phyloP scores from a whole-genome alignment of 2,113 vertebrate species.

The Chrysochloris asiatica region DNA sequence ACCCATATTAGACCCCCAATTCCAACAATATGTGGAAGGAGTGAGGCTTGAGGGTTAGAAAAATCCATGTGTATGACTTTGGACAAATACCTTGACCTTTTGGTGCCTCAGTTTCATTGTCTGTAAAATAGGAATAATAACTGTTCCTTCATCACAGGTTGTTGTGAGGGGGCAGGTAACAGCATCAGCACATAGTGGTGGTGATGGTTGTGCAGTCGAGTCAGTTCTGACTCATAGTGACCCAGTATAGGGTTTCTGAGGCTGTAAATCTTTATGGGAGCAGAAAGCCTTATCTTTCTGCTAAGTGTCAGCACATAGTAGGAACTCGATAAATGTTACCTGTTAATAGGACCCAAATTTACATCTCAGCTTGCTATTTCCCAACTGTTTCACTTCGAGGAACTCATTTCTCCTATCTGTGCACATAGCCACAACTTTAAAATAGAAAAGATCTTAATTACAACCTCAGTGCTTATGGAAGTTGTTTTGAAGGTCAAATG shows the following conservation, averaged over 20 bases:
- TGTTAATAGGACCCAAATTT: rapidly evolving
- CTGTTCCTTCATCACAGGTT: rapidly evolving
- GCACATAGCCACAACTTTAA: not conserved
- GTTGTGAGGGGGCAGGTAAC: not conserved
- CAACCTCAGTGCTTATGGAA: not conserved
- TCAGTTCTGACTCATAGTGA: no score
- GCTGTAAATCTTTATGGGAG: no score
- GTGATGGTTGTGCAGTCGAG: no score
- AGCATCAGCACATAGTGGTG: not conserved
- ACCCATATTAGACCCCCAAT: no score
- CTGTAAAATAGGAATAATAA: not conserved
- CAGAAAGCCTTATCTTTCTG: no score
- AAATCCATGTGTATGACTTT: not conserved
- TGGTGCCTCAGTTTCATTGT: not conserved
- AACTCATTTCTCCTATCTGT: not conserved
- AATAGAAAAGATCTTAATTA: rapidly evolving
- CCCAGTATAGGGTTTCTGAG: no score
- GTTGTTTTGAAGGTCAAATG: not conserved
- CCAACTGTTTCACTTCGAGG: not conserved
- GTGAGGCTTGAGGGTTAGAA: not conserved
- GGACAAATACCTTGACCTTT: not conserved
- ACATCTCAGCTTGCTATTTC: not conserved
- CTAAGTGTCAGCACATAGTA: not conserved
- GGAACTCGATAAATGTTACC: not conserved
- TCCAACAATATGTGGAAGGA: not conserved